A percentile compares a stretch with the other conserved stretches of the same genome.
phyloP scores from a whole-genome alignment of 2,113 vertebrate species.

The Toxostoma redivivum region DNA sequence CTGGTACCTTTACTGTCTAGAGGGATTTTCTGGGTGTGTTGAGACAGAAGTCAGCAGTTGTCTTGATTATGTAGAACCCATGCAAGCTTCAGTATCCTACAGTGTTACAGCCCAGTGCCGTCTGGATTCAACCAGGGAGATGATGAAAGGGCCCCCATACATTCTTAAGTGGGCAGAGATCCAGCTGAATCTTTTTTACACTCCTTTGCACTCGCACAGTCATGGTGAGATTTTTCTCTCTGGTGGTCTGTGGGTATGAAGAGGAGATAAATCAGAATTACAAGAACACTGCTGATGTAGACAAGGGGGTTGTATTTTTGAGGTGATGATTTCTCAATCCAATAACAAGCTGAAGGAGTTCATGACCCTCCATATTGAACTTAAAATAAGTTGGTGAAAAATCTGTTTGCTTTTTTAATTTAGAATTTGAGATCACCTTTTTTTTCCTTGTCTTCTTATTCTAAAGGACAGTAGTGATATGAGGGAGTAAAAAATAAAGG shows the following conservation, averaged over 20 bases:
- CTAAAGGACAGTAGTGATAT: background rate
- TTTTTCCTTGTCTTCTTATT: background rate
- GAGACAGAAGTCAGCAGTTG: background rate
- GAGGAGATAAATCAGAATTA: background rate
- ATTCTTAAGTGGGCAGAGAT: background rate
- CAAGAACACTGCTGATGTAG: background rate
- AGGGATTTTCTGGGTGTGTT: background rate
- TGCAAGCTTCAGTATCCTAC: background rate
- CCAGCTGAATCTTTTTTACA: background rate
- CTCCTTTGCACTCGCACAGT: fast-evolving
- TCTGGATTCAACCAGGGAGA: background rate
- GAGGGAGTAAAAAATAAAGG: background rate
- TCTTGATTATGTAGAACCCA: background rate
- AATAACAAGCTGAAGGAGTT: background rate
- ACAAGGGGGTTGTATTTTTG: background rate
- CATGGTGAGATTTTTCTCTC: background rate
- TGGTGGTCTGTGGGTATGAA: background rate
- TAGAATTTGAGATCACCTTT: background rate
- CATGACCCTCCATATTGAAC: background rate
- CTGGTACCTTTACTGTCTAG: background rate
- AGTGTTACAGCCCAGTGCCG: background rate
- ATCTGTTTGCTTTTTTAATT: background rate
- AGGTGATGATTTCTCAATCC: background rate
- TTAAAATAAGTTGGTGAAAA: background rate
- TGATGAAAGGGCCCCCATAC: background rate